Evolutionary conservation across 2,888 invertebrate species (phyloP), one percentile per base, ranked within the genome.

Genomic region (Anagyrus pseudococci): DNA sequence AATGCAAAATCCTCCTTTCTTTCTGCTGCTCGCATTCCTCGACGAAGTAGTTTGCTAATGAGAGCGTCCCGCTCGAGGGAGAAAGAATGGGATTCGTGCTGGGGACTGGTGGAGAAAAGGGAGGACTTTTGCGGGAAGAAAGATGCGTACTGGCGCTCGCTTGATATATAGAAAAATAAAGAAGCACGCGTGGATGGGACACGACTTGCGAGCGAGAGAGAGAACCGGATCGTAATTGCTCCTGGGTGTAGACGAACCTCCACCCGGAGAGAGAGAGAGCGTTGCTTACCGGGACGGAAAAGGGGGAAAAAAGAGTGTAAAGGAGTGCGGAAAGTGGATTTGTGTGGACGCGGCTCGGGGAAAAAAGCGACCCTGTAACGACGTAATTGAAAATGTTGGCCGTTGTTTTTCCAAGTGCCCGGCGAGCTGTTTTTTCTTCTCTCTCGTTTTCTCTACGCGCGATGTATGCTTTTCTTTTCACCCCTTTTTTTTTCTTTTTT

Each of bases 11-110:
- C 66, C 66, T 66, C 25, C 10, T 23, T 48, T 26, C 23, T 48
- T 22, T 41, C 15, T 40, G 19, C 47, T n/a, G 23, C 17, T n/a
- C 29, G 7, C 53, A 41, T 23, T 19, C 19, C 26, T 22, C 17
- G 66, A 52, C 59, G 67, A 69, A 70, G 68, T 69, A 69, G 69
- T 70, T 71, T 66, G 70, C 70, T 73, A 74, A 75, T 71, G 69
- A 74, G 72, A 66, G 67, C 43, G 50, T 2, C 13, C 13, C 33
- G 4, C 8, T 8, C 8, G 33, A 37, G 10, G 8, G 33, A 37
- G 15, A 37, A 37, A 37, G 10, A 37, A 8, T 13, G 33, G 33
- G 33, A 37, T 29, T 29, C 20, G 13, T 20, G 29, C 10, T 49
- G 29, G 33, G 19, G 4, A n/a, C n/a, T n/a, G n/a, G n/a, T n/a